Base-by-base conservation (phyloP, 2,888 invertebrate genomes). In the Hedychridium roseum region DNA sequence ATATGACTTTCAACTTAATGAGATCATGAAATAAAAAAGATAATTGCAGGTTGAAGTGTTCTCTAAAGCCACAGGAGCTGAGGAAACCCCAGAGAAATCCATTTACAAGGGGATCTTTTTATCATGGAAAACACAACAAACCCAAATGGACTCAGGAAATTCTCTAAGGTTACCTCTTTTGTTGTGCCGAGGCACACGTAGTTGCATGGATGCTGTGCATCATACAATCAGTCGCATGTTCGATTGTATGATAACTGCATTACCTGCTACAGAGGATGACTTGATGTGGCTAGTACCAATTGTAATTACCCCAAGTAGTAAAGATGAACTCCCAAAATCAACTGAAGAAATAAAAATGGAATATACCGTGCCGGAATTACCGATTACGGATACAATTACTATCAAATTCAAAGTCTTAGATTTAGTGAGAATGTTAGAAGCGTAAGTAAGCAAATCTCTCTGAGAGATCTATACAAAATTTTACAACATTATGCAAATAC, bases 261-360 rank as follows among this genome's bases (percentile, higher is more conserved):
- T 78, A 21, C 49, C 68, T 2, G 54, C 63, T 1, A 63, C 46
- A 3, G 58, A 70, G 5, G 65, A 71, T 16, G 79, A 78, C 50
- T 65, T 78, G 1, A 55, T 57, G 27, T 79, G 78, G 79, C 50
- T 79, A 3, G 11, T 72, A 2, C 62, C 71, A 1, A 71, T 78
- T 32, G 20, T 69, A 20, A 43, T 76, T 7, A 57, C 43, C 50
- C 57, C 66, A n/a, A 45, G 7, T 2, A 51, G 52, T 2, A 32
- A 44, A 7, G 45, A 61, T 7, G 43, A 59, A 1, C 23, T 17
- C 2, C 18, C 41, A 1, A 43, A 43, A n/a, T 17, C 35, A 1
- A 46, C 42, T 3, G 66, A 64, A n/a, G 66, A 66, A 35, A 41
- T 70, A 12, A 31, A 28, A 27, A 53, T 78, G 26, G 66, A 71